phyloP scores from a whole-genome alignment of 2,113 vertebrate species.

The Crocuta crocuta region DNA sequence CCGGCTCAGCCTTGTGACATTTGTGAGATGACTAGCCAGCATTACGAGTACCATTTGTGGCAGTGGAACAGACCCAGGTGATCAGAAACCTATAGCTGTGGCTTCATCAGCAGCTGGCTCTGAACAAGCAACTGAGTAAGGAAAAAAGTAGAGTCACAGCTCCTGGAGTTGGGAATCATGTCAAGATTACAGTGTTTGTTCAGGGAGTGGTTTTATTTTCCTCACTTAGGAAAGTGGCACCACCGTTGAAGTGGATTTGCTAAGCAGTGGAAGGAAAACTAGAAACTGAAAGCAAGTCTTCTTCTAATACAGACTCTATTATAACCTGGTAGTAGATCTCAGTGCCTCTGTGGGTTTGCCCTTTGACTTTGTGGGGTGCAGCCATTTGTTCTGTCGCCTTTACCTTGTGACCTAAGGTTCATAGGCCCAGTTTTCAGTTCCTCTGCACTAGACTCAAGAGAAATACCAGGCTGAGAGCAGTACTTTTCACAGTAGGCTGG shows the following conservation, averaged over 20 bases:
- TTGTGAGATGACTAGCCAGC: not conserved
- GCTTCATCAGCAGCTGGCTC: not conserved
- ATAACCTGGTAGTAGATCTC: not conserved
- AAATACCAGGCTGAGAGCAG: not conserved
- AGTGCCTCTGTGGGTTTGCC: not conserved
- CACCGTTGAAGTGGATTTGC: not conserved
- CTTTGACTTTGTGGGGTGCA: not conserved
- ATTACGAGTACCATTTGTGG: not conserved
- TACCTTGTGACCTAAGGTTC: constrained; percentile 49
- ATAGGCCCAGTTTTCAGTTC: constrained; percentile 47
- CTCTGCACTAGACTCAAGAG: constrained; percentile 29
- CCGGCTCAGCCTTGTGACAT: not conserved
- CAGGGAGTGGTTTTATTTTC: not conserved
- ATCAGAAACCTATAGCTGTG: not conserved
- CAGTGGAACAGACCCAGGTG: not conserved
- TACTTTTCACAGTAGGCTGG: constrained; percentile 53
- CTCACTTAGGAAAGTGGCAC: not conserved
- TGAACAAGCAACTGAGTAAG: not conserved
- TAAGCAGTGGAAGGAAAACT: not conserved
- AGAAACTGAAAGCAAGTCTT: not conserved
- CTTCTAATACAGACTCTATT: not conserved
- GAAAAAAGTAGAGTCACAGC: not conserved
- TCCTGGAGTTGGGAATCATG: not conserved
- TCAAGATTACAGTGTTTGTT: not conserved
- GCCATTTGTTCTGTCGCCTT: constrained; percentile 7